Evolutionary conservation across 2,888 invertebrate genomes (phyloP).

Genomic region (Ypsolopha sequella): DNA sequence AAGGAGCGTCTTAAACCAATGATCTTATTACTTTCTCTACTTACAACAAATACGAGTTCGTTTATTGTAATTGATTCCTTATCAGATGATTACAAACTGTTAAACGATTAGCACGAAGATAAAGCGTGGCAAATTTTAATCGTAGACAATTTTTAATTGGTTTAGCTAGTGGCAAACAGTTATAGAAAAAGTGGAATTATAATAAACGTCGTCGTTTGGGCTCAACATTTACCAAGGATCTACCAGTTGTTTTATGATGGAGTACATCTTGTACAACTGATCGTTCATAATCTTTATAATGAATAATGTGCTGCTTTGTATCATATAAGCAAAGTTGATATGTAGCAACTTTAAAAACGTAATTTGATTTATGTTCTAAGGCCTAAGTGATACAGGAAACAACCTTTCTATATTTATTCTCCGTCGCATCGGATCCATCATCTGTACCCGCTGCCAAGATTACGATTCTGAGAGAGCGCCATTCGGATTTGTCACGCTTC

Average conservation of each 20-base stretch:
- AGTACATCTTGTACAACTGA: too few species aligned
- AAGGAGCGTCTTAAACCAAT: conserved; percentile 3
- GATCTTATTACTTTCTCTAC: conserved; percentile 28
- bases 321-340: too few species aligned
- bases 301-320: too few species aligned
- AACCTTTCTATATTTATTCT: not conserved
- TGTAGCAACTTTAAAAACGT: too few species aligned
- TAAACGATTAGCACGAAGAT: conserved; percentile 14
- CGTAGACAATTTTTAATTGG: not conserved
- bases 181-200: too few species aligned
- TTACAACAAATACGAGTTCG: conserved; percentile 16
- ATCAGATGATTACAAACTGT: conserved; percentile 19
- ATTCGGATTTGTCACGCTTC: conserved; percentile 28
- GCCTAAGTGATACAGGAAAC: not conserved
- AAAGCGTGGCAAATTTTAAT: conserved; percentile 2
- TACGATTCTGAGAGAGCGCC: conserved; percentile 8
- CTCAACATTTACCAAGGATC: too few species aligned
- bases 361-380: too few species aligned
- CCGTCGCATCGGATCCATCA: conserved; percentile 11
- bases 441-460: conserved; percentile 25
- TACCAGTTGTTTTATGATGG: too few species aligned
- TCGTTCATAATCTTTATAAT: too few species aligned
- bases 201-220: too few species aligned
- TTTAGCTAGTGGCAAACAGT: too few species aligned
- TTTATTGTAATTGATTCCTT: conserved; percentile 27